phyloP scores from a whole-genome alignment of 2,113 vertebrate genomes.

The Ochotona princeps region DNA sequence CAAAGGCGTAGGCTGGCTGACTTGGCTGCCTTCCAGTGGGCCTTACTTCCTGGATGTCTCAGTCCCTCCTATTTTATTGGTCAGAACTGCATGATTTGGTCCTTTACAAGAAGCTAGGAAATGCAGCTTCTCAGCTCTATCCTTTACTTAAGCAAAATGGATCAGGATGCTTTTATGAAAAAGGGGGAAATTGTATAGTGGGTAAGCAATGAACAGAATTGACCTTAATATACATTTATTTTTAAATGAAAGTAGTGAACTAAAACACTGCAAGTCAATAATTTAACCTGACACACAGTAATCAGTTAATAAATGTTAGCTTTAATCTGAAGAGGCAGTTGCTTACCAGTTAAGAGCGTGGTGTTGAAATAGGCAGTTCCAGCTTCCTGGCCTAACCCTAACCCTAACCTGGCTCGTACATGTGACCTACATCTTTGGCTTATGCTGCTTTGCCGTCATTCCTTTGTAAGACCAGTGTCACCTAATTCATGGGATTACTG shows the following conservation, averaged over 20 bases:
- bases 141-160: constrained; percentile 33
- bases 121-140: constrained; percentile 5
- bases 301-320: constrained; percentile 50
- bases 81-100: constrained; percentile 27
- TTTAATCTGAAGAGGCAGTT: constrained; percentile 35
- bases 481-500: neutral
- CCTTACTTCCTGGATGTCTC: neutral
- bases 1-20: neutral
- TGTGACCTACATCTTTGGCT: neutral
- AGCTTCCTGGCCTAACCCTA: neutral
- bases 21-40: neutral
- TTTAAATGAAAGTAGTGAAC: constrained; percentile 33
- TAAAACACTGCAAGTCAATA: constrained; percentile 41
- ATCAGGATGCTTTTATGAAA: neutral
- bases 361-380: neutral
- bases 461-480: neutral
- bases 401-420: neutral
- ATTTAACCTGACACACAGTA: constrained; percentile 22
- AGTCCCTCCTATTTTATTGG: neutral
- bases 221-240: neutral
- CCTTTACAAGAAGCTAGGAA: constrained; percentile 21
- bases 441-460: neutral
- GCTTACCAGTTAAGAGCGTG: neutral
- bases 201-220: constrained; percentile 11
- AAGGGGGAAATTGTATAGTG: constrained; percentile 12